Evolutionary conservation across 2,888 invertebrate genomes (phyloP).

Genomic region (Anagyrus pseudococci): DNA sequence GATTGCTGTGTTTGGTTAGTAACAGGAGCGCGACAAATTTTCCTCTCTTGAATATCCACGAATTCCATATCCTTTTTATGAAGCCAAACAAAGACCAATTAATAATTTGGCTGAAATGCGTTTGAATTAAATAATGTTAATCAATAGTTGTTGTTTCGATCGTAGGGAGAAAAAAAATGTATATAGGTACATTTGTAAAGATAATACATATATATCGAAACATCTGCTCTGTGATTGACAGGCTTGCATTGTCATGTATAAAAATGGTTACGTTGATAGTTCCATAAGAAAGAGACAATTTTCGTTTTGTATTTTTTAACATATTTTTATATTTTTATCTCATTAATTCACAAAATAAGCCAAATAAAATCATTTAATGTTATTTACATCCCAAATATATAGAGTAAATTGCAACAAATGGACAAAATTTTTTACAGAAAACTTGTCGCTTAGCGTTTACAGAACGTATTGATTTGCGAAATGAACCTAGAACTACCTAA

Average conservation of each 20-base stretch:
- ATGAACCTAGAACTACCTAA: too few species aligned
- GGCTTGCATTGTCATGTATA: not conserved
- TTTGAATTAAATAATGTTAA: not conserved
- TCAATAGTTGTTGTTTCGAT: not conserved
- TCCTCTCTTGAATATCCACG: not conserved
- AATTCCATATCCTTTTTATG: not conserved
- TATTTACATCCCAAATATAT: slow-evolving; percentile 35
- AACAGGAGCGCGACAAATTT: slow-evolving; percentile 1
- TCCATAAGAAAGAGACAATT: not conserved
- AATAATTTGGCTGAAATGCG: not conserved
- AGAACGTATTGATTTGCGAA: too few species aligned
- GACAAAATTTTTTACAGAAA: slow-evolving; percentile 26
- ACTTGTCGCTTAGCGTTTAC: slow-evolving; percentile 20
- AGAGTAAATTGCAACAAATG: slow-evolving; percentile 20
- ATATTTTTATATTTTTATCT: slow-evolving; percentile 26
- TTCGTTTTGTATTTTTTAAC: slow-evolving; percentile 12
- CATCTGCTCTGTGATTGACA: slow-evolving; percentile 29
- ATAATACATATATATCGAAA: slow-evolving; percentile 21
- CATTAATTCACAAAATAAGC: slow-evolving; percentile 30
- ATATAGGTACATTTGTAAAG: slow-evolving; percentile 4
- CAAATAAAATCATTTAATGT: slow-evolving; percentile 26
- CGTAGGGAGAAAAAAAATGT: too few species aligned
- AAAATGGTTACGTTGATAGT: not conserved
- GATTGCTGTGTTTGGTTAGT: not conserved
- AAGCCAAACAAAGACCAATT: too few species aligned